A percentile compares a stretch with the other conserved stretches of the same genome.
These are phyloP conservation scores for Halotydeus destructor DNA, from an alignment of 1,140 invertebrate genomes.

Conservation along the genomic window DNA sequence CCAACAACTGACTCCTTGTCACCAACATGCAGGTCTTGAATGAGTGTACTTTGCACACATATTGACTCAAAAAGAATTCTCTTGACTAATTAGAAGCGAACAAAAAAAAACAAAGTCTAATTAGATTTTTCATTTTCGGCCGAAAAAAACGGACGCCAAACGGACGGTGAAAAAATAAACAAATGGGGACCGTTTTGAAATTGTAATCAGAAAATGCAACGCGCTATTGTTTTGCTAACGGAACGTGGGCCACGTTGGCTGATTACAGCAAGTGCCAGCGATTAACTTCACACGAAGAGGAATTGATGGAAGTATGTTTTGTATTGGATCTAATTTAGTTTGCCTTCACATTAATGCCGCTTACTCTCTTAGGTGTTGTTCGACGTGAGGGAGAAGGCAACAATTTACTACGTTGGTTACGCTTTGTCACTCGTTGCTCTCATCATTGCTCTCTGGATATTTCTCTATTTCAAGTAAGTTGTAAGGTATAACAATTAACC, in stretches of 20 bases:
- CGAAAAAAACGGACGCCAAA: neutral
- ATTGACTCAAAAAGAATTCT: too few species aligned
- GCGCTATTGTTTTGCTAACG: slow-evolving; percentile 38
- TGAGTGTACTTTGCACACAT: too few species aligned
- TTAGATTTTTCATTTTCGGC: neutral
- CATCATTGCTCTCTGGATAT: slow-evolving; percentile 48
- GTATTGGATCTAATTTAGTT: slow-evolving; percentile 1
- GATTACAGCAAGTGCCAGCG: slow-evolving; percentile 40
- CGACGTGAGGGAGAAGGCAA: slow-evolving; percentile 32
- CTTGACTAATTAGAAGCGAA: too few species aligned
- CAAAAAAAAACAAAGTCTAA: neutral
- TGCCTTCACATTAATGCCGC: neutral
- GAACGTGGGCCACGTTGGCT: slow-evolving; percentile 42
- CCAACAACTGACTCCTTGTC: neutral
- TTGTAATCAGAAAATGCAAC: slow-evolving; percentile 45
- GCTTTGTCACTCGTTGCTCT: slow-evolving; percentile 50
- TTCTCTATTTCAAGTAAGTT: slow-evolving; percentile 59
- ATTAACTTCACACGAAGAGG: slow-evolving; percentile 13
- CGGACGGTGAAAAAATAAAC: too few species aligned
- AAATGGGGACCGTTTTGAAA: slow-evolving; percentile 12
- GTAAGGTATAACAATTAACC: neutral
- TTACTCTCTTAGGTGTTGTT: slow-evolving; percentile 10
- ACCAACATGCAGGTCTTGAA: too few species aligned
- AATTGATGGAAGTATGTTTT: slow-evolving; percentile 7
- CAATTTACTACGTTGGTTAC: slow-evolving; percentile 52